Conservation (phyloP, 2,797 vertebrate genomes). For the Sebastes glaucus region DNA sequence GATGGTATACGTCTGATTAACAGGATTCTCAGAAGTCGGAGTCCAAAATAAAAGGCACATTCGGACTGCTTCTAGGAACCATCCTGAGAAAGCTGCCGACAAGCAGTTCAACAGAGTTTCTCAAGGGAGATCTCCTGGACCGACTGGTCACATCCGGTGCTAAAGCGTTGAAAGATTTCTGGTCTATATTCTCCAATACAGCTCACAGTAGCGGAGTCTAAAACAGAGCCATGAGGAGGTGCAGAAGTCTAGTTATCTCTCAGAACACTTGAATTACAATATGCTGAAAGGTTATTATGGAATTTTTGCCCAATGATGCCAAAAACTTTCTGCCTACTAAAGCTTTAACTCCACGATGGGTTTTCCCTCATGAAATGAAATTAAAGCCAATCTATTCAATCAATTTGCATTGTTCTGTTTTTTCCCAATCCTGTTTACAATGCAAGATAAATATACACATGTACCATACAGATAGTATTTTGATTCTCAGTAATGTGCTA, state of each 20-base stretch:
- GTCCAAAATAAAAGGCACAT: conserved; percentile 33
- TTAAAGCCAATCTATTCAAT: neutral
- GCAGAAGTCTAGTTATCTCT: too few relatives aligned
- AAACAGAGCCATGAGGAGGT: too few relatives aligned
- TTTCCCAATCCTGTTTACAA: neutral
- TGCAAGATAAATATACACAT: neutral
- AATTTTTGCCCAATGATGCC: too few relatives aligned
- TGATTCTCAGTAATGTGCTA: conserved; percentile 1
- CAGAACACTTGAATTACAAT: too few relatives aligned
- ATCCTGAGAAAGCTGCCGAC: neutral
- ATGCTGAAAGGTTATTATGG: too few relatives aligned
- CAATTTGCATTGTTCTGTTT: neutral
- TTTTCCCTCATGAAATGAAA: neutral
- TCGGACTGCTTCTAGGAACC: conserved; percentile 30
- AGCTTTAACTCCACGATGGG: neutral
- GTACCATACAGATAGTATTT: neutral
- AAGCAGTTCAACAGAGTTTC: conserved; percentile 28
- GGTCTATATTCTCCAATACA: conserved; percentile 6
- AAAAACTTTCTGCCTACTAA: too few relatives aligned
- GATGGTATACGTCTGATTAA: conserved; percentile 46
- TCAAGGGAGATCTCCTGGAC: conserved; percentile 55
- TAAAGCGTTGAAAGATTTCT: conserved; percentile 6
- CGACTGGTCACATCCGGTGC: conserved; percentile 22
- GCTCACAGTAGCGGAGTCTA: conserved; percentile 4
- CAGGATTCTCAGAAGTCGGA: conserved; percentile 39